Conservation (phyloP, 2,113 vertebrate genomes). For the Brachypteracias leptosomus region DNA sequence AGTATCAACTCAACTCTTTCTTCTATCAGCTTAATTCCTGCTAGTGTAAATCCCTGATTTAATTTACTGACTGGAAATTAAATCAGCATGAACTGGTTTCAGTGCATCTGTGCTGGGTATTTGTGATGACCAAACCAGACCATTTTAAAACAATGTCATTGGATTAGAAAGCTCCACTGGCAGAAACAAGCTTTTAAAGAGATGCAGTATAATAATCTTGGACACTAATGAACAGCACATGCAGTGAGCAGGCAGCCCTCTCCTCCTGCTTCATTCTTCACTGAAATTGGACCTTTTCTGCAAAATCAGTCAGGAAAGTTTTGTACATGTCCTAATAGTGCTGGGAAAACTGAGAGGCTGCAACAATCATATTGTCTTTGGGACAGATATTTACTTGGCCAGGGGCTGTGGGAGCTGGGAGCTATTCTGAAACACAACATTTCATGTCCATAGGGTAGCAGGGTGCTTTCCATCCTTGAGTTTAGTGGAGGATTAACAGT, state of each 20-base stretch:
- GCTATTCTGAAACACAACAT: neutral
- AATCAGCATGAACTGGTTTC: conserved; percentile 31
- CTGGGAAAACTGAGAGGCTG: neutral
- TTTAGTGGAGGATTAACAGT: neutral
- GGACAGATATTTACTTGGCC: neutral
- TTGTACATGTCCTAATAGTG: neutral
- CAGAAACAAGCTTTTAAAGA: neutral
- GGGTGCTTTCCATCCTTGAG: neutral
- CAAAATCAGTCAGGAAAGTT: neutral
- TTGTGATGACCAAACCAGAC: neutral
- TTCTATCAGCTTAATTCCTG: conserved; percentile 2
- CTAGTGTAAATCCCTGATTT: conserved; percentile 12
- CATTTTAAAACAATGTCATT: neutral
- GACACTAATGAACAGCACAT: neutral
- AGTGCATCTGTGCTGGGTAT: neutral
- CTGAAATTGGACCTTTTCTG: neutral
- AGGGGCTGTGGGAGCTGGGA: neutral
- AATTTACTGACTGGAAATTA: conserved; percentile 40
- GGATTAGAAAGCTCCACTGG: neutral
- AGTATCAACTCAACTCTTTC: neutral
- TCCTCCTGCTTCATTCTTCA: neutral
- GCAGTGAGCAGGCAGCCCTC: neutral
- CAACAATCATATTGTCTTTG: neutral
- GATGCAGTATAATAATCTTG: neutral
- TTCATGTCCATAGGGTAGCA: neutral